Evolutionary conservation across 2,113 vertebrate species (phyloP).

Genomic region (Oreotragus oreotragus): DNA sequence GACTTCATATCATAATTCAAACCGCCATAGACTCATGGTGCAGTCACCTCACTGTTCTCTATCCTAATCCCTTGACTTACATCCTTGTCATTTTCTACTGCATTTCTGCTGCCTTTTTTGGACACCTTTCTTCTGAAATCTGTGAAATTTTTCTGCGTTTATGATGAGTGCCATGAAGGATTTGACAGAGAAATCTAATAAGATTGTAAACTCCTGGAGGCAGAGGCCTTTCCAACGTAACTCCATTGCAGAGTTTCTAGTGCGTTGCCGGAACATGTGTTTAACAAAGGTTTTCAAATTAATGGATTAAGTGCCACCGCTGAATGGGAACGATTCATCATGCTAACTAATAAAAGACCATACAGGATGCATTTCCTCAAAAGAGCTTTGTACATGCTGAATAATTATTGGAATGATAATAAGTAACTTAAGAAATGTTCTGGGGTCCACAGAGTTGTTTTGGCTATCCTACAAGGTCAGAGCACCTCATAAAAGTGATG

Average conservation of each 20-base stretch:
- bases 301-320: conserved; percentile 24
- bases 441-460: conserved; percentile 45
- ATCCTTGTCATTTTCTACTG: conserved; percentile 19
- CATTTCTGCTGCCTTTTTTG: background rate
- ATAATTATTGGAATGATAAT: conserved; percentile 41
- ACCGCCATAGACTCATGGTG: background rate
- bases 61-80: conserved; percentile 6
- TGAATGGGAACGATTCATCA: conserved; percentile 47
- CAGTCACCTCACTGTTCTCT: background rate
- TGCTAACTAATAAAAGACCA: conserved; percentile 27
- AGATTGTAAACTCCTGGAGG: conserved; percentile 29
- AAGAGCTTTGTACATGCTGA: background rate
- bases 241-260: background rate
- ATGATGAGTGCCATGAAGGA: background rate
- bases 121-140: conserved; percentile 27
- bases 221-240: background rate
- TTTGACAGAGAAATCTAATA: conserved; percentile 39
- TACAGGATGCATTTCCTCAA: conserved; percentile 3
- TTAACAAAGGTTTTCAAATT: conserved; percentile 55
- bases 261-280: background rate
- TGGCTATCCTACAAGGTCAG: conserved; percentile 23
- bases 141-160: background rate
- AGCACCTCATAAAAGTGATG: conserved; percentile 47
- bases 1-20: background rate
- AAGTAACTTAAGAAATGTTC: conserved; percentile 32